Base-by-base conservation (phyloP, 2,113 vertebrate species). In the Odobenus rosmarus region DNA sequence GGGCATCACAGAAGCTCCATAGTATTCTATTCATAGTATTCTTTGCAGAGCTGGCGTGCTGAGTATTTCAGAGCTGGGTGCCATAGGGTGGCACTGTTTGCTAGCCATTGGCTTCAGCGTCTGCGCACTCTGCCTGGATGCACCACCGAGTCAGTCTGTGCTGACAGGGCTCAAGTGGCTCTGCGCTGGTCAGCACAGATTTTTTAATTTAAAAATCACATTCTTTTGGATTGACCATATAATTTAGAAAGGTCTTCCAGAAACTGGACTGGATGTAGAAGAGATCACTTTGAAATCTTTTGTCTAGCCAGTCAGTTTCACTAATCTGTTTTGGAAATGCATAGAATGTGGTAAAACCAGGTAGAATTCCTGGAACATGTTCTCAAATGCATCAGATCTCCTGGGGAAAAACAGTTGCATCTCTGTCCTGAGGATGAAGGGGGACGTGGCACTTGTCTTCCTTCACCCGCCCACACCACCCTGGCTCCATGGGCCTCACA, bases 11-110 rank as follows among this genome's bases (percentile, higher is more conserved):
- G 24, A 53, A 14, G 31, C 24, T 13, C 67, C 0, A 5, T 18
- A 9, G 14, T 0, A 3, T n/a, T 72, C 36, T 9, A 4, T 28
- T 28, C 42, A 4, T 76, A 49, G 42, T 46, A 9, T 49, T 76
- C 42, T 49, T 76, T 77, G 42, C 8, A 19, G 77, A 82, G 72
- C 28, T 1, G 0, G 4, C 8, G 3, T 7, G 14, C 4, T 21
- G 39, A 90, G 51, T 24, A 0, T 39, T 31, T 76, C 42, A 0
- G 94, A 97, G 91, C 83, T 1, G 2, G 2, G n/a, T 92, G 96
- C 98, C 99, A 98, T 94, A 96, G 98, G 98, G 97, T 98, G 99
- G 98, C 98, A 98, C 98, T 98, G 97, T 95, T 97, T 86, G 87
- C 93, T 83, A 97, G 98, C 93, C 92, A 0, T 82, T 85, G 97